These are phyloP conservation scores for Drosophila tripunctata DNA, from an alignment of 2,888 invertebrate genomes.

Conservation along the genomic window DNA sequence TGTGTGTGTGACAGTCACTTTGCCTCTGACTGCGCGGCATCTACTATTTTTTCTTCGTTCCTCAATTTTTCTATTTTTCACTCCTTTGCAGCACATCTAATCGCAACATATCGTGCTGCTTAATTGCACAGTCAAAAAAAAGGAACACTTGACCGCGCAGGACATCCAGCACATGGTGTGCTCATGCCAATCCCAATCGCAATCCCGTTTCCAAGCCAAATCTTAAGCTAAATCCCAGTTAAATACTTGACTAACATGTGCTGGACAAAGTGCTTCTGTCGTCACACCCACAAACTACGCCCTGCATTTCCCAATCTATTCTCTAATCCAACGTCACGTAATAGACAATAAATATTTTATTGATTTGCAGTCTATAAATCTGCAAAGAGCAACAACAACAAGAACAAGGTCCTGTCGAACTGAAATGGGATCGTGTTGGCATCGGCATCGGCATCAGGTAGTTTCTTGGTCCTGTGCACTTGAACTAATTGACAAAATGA, in stretches of 20 bases:
- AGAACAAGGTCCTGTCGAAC: constrained; percentile 1
- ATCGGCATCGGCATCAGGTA: constrained; percentile 36
- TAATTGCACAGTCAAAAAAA: constrained; percentile 48
- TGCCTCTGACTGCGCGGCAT: constrained; percentile 50
- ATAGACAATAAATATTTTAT: constrained; percentile 65
- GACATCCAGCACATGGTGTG: constrained; percentile 53
- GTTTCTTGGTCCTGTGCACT: constrained; percentile 49
- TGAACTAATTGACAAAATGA: constrained; percentile 77
- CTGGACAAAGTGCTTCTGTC: constrained; percentile 69
- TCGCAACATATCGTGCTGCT: constrained; percentile 59
- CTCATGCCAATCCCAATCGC: not conserved
- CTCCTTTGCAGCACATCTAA: constrained; percentile 70
- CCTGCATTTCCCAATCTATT: not conserved
- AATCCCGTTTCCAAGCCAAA: not conserved
- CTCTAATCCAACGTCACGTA: constrained; percentile 16
- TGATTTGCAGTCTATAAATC: constrained; percentile 58
- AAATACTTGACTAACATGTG: constrained; percentile 57
- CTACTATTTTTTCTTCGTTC: too few relatives aligned
- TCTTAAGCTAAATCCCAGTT: not conserved
- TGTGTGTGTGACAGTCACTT: constrained; percentile 14
- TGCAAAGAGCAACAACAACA: constrained; percentile 18
- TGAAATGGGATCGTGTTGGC: not conserved
- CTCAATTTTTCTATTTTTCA: too few relatives aligned
- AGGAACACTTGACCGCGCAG: constrained; percentile 33
- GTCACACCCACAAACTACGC: constrained; percentile 28